Evolutionary conservation across 2,797 vertebrate species (phyloP).

Genomic region (Hydrophis major): DNA sequence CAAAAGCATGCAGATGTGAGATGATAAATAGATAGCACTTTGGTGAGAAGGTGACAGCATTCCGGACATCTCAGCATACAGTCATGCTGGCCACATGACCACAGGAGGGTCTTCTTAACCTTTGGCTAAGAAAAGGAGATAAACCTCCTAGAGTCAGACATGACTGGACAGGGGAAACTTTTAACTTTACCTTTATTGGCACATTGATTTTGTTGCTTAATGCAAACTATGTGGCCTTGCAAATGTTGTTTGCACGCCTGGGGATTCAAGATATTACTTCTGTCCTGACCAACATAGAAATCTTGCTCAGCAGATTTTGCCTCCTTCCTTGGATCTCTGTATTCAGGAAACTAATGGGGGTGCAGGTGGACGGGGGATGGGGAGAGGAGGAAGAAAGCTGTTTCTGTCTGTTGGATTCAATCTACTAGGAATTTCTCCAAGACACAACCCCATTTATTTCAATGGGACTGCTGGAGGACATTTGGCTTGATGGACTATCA

Average conservation of each 20-base stretch:
- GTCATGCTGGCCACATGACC: background rate
- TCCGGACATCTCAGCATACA: background rate
- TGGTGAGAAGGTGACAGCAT: too few relatives aligned
- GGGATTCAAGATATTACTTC: background rate
- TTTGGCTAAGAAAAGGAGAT: too few relatives aligned
- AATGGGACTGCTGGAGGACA: background rate
- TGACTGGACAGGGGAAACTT: too few relatives aligned
- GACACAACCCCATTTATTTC: background rate
- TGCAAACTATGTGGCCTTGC: background rate
- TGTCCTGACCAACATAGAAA: background rate
- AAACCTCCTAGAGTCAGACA: too few relatives aligned
- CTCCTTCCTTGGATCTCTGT: background rate
- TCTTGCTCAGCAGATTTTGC: background rate
- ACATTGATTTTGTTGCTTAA: constrained; percentile 14
- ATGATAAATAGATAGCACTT: background rate
- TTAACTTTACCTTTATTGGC: constrained; percentile 2
- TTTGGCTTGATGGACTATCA: too few relatives aligned
- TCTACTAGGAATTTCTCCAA: background rate
- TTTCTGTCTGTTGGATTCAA: too few relatives aligned
- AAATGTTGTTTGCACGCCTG: background rate
- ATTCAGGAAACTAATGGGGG: background rate
- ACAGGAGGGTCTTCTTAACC: background rate
- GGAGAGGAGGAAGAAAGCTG: too few relatives aligned
- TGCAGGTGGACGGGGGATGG: too few relatives aligned
- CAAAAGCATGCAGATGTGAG: background rate